phyloP scores from a whole-genome alignment of 2,888 invertebrate species.

The Crossocerus cetratus region DNA sequence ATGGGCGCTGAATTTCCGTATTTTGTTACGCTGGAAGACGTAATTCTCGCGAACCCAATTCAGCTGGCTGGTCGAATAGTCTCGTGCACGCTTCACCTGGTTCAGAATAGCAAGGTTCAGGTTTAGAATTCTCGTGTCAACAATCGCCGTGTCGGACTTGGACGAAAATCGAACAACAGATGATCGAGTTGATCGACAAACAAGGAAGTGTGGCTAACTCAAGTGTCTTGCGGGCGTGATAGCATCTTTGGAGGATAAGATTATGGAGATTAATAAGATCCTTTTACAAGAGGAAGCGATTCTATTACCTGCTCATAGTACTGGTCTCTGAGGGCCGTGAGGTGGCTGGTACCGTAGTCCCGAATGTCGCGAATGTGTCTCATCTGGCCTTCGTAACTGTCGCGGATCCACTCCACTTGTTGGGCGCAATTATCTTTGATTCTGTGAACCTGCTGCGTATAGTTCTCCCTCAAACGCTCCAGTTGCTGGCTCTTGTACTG shows the following conservation, averaged over 20 bases:
- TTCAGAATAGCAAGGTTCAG: conserved; percentile 21
- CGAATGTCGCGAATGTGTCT: conserved; percentile 91
- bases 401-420: conserved; percentile 96
- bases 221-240: no score
- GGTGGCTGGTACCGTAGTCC: conserved; percentile 93
- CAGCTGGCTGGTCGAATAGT: conserved; percentile 93
- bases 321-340: conserved; percentile 91
- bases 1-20: conserved; percentile 95
- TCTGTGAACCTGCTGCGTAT: conserved; percentile 92
- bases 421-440: conserved; percentile 96
- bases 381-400: conserved; percentile 92
- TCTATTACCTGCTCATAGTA: conserved; percentile 91
- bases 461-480: conserved; percentile 93
- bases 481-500: conserved; percentile 93
- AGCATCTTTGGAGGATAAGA: no score
- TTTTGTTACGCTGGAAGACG: conserved; percentile 95
- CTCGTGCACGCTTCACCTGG: conserved; percentile 93
- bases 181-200: no score
- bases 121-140: conserved; percentile 6
- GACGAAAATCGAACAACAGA: no score
- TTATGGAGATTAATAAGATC: no score
- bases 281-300: no score
- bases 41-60: conserved; percentile 97
- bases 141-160: no score
- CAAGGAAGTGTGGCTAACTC: no score